A percentile compares a stretch with the other conserved stretches of the same genome.
phyloP scores from a whole-genome alignment of 1,140 invertebrate genomes.

The Tenebrio molitor region DNA sequence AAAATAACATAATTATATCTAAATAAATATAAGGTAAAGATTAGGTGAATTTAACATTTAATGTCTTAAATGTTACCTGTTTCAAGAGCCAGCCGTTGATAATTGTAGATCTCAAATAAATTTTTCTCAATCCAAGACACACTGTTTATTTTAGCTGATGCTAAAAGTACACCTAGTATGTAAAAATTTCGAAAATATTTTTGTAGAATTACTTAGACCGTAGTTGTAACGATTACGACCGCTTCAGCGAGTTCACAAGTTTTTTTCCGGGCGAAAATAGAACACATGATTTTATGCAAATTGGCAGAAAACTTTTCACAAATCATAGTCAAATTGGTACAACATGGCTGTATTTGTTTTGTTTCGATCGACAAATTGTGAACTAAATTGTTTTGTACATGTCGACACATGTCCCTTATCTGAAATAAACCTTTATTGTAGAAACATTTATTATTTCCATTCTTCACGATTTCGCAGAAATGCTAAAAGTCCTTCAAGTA shows the following conservation, averaged over 20 bases:
- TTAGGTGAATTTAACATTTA: slow-evolving; percentile 42
- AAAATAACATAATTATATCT: slow-evolving; percentile 16
- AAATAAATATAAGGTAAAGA: slow-evolving; percentile 27
- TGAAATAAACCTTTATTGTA: slow-evolving; percentile 20
- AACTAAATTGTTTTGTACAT: slow-evolving; percentile 2
- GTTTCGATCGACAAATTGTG: slow-evolving; percentile 1
- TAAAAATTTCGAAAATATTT: slow-evolving; percentile 21
- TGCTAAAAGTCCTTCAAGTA: no score
- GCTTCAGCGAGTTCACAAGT: neutral
- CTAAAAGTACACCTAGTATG: neutral
- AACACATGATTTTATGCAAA: neutral
- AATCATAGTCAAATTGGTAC: neutral
- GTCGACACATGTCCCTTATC: neutral
- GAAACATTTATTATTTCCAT: neutral
- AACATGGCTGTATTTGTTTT: slow-evolving; percentile 29
- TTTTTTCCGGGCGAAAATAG: neutral
- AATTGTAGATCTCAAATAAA: slow-evolving; percentile 50
- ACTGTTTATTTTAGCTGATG: slow-evolving; percentile 8
- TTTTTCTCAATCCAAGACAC: slow-evolving; percentile 9
- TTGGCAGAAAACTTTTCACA: slow-evolving; percentile 1
- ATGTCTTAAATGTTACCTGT: slow-evolving; percentile 47
- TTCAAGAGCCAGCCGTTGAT: slow-evolving; percentile 38
- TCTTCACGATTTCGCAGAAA: no score
- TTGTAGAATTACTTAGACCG: neutral
- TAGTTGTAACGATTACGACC: neutral